Base-by-base conservation (phyloP, 2,113 vertebrate genomes). In the Chascanopsetta lugubris region DNA sequence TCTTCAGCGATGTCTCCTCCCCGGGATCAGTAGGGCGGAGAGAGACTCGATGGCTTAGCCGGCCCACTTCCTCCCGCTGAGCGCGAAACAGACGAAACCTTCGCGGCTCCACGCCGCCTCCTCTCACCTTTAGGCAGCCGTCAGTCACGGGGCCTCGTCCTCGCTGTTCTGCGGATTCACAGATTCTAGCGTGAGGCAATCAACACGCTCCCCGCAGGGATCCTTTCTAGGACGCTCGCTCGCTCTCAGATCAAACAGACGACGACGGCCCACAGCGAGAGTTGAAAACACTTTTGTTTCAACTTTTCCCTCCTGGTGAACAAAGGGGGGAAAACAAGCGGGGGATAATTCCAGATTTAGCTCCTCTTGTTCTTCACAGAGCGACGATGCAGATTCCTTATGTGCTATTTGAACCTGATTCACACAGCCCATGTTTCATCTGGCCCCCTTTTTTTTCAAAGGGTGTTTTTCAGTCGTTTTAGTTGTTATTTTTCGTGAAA, bases 191-290 rank as follows among this genome's bases (percentile, higher is more conserved):
- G 9, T 1, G 17, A 75, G n/a, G 57, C 50, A 9, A 40, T 80
- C 43, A 4, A 13, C 59, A 66, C 10, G 62, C 42, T 88, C 80
- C 76, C 79, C 49, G 29, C 54, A 53, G 84, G 85, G 70, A 83
- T 69, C 73, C 69, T 85, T 84, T 88, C 70, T 72, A 64, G 79
- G 76, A 75, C 55, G 2, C 64, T 18, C 34, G 45, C 47, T 50
- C 57, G 53, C 32, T 64, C 46, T 24, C 22, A 77, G 65, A 84
- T 83, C 83, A 85, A 87, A 89, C 80, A 57, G 75, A 67, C 60
- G 72, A 21, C 61, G 67, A 21, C 61, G 67, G 61, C 74, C 77
- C 54, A 61, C 15, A 72, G 67, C 59, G 30, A 62, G 29, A 17
- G 42, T 4, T 25, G 61, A 66, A 61, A 55, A 64, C 7, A 21